Percentiles rank a stretch among this genome's conserved stretches.
Conservation (phyloP, 2,797 vertebrate species). For the Sardinella longiceps region DNA sequence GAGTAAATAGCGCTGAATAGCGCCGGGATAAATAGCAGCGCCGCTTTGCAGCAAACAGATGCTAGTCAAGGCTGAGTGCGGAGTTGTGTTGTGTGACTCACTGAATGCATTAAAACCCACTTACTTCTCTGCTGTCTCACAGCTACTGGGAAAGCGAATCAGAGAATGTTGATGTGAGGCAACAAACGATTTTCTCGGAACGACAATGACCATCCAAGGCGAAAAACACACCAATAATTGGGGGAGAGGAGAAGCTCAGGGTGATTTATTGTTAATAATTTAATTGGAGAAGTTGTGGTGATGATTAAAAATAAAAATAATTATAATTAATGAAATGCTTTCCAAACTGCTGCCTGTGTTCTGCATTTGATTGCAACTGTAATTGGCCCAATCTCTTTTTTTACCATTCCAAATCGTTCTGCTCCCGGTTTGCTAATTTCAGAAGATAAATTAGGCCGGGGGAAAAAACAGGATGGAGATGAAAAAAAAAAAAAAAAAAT, state of each 20-base stretch:
- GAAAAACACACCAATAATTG: neutral
- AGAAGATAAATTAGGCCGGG: too few species aligned
- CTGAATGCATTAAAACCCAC: neutral
- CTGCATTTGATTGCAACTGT: conserved; percentile 14
- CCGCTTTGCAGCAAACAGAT: neutral
- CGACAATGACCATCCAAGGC: neutral
- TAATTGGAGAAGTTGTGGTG: neutral
- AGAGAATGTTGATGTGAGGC: neutral
- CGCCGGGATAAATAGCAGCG: neutral
- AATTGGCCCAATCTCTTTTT: conserved; percentile 28
- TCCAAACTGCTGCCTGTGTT: neutral
- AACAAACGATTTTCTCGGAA: too few species aligned
- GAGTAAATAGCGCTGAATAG: neutral
- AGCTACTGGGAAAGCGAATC: neutral
- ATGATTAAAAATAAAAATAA: neutral
- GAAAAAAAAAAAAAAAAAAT: neutral
- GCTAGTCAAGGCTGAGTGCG: neutral
- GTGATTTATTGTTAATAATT: conserved; percentile 6
- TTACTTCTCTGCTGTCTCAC: neutral
- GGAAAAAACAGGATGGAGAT: neutral
- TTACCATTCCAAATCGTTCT: conserved; percentile 23
- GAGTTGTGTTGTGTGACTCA: neutral
- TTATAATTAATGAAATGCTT: neutral
- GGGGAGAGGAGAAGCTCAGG: neutral
- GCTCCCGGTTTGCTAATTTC: neutral